phyloP scores from a whole-genome alignment of 2,113 vertebrate species.

The Platysternon megacephalum region DNA sequence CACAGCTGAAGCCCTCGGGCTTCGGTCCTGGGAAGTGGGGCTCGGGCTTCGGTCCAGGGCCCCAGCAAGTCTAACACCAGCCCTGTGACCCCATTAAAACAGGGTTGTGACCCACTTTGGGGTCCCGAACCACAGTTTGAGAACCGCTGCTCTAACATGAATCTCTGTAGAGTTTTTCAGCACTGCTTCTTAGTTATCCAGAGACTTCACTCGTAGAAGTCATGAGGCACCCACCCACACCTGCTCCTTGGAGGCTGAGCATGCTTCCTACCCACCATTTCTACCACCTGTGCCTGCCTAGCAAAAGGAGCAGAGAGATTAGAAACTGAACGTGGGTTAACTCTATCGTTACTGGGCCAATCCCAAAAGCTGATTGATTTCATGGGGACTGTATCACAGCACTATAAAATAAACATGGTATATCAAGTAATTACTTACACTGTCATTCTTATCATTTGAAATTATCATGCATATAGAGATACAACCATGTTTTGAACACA shows the following conservation, averaged over 20 bases:
- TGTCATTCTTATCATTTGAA: fast-evolving
- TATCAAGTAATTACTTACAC: background rate
- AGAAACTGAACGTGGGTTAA: background rate
- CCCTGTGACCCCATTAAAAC: too few relatives aligned
- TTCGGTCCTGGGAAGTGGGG: too few relatives aligned
- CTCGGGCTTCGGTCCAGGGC: too few relatives aligned
- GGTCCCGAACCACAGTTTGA: too few relatives aligned
- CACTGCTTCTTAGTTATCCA: background rate
- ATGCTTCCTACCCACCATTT: background rate
- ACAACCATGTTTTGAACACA: background rate
- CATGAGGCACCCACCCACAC: fast-evolving
- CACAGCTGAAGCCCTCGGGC: too few relatives aligned
- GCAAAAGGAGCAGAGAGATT: background rate
- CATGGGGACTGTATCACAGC: background rate
- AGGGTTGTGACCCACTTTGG: too few relatives aligned
- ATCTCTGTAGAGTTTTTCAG: too few relatives aligned
- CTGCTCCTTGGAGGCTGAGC: background rate
- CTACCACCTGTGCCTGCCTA: background rate
- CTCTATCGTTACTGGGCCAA: background rate
- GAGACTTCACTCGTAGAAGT: fast-evolving
- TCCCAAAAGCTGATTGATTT: background rate
- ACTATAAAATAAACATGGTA: fast-evolving
- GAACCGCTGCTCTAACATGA: too few relatives aligned
- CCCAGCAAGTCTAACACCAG: too few relatives aligned
- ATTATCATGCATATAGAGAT: background rate